Evolutionary conservation across 2,797 vertebrate genomes (phyloP), one percentile per base, ranked within the genome.

Genomic region (Girardinus metallicus): DNA sequence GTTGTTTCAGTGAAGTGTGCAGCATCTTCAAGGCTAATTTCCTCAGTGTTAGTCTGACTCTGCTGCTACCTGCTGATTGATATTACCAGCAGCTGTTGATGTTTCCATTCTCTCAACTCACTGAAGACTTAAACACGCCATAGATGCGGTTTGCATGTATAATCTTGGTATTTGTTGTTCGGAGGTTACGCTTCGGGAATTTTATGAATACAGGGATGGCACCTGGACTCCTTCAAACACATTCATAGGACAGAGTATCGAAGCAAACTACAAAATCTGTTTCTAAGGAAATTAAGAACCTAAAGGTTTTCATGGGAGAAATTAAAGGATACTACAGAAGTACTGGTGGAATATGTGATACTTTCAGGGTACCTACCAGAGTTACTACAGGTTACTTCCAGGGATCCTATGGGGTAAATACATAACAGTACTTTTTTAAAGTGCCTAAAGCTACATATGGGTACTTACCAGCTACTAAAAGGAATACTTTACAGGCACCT

Each of bases 21-120:
- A n/a, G 26, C 39, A 29, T 29, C 41, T 71, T 71, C 39, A 71
- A 71, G 68, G 41, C 68, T 71, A 26, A 71, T 71, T 71, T n/a
- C 41, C 68, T 44, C 41, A 44, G 29, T 71, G 68, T 71, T 44
- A 71, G 41, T 44, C 68, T 44, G 23, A 15, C 68, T 70, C 36
- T 43, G 68, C 41, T 43, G 41, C 41, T 71, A 29, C 26, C 68
- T n/a, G 26, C 68, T 43, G 41, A 71, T 71, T 71, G 41, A 71
- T 44, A 71, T 43, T 71, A 44, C 26, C 68, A 71, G 68, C 41
- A 71, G 68, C 68, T 71, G 41, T 44, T 71, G 41, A 29, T 71
- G 68, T 71, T 43, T 44, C 26, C 41, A 44, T 71, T 71, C 26
- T 44, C 41, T 71, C 68, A 71, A 70, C 41, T 16, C 41, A 71